A percentile compares a stretch with the other conserved stretches of the same genome.
These are phyloP conservation scores for Syngnathus acus DNA, from an alignment of 2,797 vertebrate genomes.

Conservation along the genomic window DNA sequence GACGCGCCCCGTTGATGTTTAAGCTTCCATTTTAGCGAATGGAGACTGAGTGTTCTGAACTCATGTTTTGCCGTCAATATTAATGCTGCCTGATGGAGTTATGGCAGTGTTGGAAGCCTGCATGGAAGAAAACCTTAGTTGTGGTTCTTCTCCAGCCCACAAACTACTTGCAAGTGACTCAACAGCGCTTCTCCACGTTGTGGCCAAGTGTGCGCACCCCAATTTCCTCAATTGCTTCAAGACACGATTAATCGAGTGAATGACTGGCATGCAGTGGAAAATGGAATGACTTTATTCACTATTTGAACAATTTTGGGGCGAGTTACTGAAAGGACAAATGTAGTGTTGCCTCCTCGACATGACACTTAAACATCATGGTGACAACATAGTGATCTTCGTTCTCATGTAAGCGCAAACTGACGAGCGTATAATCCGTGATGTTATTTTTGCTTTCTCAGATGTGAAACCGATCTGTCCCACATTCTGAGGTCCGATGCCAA, in stretches of 20 bases:
- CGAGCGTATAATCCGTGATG: not conserved
- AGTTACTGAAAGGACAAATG: not conserved
- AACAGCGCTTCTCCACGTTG: not conserved
- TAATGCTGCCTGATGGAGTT: conserved; percentile 14
- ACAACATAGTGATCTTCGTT: not conserved
- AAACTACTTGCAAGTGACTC: not conserved
- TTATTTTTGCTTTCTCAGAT: not conserved
- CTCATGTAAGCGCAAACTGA: not conserved
- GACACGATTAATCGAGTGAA: not conserved
- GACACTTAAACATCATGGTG: not conserved
- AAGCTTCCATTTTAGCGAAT: not conserved
- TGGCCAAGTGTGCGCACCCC: not conserved
- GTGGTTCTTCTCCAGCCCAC: not conserved
- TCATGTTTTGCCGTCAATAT: not conserved
- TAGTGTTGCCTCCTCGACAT: not conserved
- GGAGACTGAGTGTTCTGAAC: not conserved
- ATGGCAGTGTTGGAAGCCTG: not conserved
- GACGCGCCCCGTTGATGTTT: no score
- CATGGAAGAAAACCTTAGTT: not conserved
- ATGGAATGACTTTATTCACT: not conserved
- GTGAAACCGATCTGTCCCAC: not conserved
- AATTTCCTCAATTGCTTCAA: not conserved
- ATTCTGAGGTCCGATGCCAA: not conserved
- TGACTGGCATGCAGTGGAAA: not conserved
- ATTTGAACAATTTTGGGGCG: not conserved